Evolutionary conservation across 2,113 vertebrate genomes (phyloP).

Genomic region (Sander vitreus): DNA sequence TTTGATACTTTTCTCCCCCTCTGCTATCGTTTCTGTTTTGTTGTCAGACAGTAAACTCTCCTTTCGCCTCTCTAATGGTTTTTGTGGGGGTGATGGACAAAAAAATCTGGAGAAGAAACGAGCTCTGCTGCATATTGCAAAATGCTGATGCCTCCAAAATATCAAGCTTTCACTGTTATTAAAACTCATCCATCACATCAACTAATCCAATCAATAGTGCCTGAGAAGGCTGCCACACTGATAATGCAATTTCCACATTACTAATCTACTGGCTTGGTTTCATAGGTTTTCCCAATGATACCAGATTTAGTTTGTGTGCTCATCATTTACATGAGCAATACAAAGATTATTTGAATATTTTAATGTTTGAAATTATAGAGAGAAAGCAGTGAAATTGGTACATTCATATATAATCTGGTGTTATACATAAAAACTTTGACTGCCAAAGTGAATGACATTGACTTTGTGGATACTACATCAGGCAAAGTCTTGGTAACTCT

Average conservation of each 20-base stretch:
- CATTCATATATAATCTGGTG: background rate
- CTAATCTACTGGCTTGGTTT: slow-evolving; percentile 62
- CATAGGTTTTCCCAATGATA: slow-evolving; percentile 47
- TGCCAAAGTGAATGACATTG: slow-evolving; percentile 25
- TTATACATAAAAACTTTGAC: slow-evolving; percentile 1
- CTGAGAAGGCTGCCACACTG: slow-evolving; percentile 51
- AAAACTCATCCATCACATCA: slow-evolving; percentile 74
- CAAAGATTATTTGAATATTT: background rate
- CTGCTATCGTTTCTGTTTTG: slow-evolving; percentile 4
- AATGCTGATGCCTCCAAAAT: slow-evolving; percentile 66
- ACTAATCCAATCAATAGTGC: slow-evolving; percentile 70
- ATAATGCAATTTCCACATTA: slow-evolving; percentile 66
- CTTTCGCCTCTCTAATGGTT: slow-evolving; percentile 21
- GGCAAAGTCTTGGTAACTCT: background rate
- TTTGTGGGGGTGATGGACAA: slow-evolving; percentile 20
- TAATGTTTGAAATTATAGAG: background rate
- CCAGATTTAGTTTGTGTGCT: slow-evolving; percentile 26
- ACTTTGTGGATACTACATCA: slow-evolving; percentile 8
- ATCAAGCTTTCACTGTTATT: slow-evolving; percentile 68
- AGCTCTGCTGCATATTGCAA: slow-evolving; percentile 30
- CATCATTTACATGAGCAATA: slow-evolving; percentile 16
- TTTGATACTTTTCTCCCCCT: background rate
- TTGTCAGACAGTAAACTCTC: slow-evolving; percentile 20
- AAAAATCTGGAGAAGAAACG: slow-evolving; percentile 22
- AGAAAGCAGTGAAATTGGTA: slow-evolving; percentile 5